A percentile compares a stretch with the other conserved stretches of the same genome.
Evolutionary conservation across 2,888 invertebrate genomes (phyloP).

Genomic region (Pogonocherus hispidulus): DNA sequence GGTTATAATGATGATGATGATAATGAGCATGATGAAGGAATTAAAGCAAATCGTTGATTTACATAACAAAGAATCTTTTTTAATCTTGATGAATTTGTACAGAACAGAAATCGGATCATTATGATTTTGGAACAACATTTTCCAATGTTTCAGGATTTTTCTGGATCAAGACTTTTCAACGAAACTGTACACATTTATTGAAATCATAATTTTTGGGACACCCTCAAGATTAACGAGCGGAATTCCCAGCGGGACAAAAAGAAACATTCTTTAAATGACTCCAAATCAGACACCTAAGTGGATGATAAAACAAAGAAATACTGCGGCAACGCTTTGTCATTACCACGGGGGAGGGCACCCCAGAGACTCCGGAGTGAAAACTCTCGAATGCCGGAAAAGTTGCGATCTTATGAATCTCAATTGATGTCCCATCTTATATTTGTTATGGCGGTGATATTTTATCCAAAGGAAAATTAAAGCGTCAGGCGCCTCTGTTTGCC

Average conservation of each 20-base stretch:
- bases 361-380: slow-evolving; percentile 11
- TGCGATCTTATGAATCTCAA: slow-evolving; percentile 26
- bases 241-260: not conserved
- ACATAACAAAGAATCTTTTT: too few species aligned
- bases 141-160: too few species aligned
- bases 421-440: slow-evolving; percentile 17
- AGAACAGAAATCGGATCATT: too few species aligned
- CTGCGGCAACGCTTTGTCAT: not conserved
- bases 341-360: slow-evolving; percentile 15
- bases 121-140: too few species aligned
- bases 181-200: too few species aligned
- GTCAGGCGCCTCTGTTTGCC: not conserved
- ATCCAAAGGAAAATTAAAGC: slow-evolving; percentile 11
- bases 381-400: slow-evolving; percentile 2
- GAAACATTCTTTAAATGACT: not conserved
- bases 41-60: too few species aligned
- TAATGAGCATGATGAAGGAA: too few species aligned
- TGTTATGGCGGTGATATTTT: slow-evolving; percentile 20
- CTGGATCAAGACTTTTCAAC: too few species aligned
- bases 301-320: not conserved
- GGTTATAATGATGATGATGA: too few species aligned
- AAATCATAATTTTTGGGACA: not conserved
- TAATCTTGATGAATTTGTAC: too few species aligned
- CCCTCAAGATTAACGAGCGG: not conserved
- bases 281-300: not conserved